Percentiles rank a stretch among this genome's conserved stretches.
Conservation (phyloP, 1,140 invertebrate species). For the Lutraria rhynchaena region DNA sequence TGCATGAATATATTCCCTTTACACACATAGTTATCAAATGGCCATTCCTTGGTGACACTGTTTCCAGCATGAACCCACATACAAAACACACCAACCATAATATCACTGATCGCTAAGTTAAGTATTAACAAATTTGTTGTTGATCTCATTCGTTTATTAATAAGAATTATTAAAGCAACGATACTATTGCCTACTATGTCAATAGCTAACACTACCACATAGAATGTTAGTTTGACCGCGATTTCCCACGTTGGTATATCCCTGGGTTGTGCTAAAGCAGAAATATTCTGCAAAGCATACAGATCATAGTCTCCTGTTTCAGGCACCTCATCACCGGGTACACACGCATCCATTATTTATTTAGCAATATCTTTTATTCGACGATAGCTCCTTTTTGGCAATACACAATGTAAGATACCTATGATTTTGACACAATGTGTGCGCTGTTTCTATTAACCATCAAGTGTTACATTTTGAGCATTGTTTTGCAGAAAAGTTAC, state of each 20-base stretch:
- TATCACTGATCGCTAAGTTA: conserved; percentile 94
- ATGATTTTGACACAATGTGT: too few species aligned
- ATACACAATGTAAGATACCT: too few species aligned
- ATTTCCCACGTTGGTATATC: conserved; percentile 62
- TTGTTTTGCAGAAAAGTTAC: too few species aligned
- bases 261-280: conserved; percentile 4
- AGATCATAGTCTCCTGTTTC: conserved; percentile 24
- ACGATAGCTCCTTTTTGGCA: too few species aligned
- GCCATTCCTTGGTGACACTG: conserved; percentile 71
- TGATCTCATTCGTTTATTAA: conserved; percentile 68
- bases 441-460: too few species aligned
- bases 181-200: conserved; percentile 70
- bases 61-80: conserved; percentile 83
- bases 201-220: conserved; percentile 64
- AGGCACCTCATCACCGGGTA: conserved; percentile 5
- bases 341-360: conserved; percentile 10
- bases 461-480: too few species aligned
- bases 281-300: conserved; percentile 3
- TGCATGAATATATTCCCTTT: conserved; percentile 83
- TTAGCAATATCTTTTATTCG: too few species aligned
- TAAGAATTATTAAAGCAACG: conserved; percentile 66
- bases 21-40: conserved; percentile 82
- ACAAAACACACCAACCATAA: conserved; percentile 85
- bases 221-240: conserved; percentile 68
- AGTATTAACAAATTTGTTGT: conserved; percentile 93